Base-by-base conservation (phyloP, 2,888 invertebrate genomes). In the Yponomeuta sedellus region DNA sequence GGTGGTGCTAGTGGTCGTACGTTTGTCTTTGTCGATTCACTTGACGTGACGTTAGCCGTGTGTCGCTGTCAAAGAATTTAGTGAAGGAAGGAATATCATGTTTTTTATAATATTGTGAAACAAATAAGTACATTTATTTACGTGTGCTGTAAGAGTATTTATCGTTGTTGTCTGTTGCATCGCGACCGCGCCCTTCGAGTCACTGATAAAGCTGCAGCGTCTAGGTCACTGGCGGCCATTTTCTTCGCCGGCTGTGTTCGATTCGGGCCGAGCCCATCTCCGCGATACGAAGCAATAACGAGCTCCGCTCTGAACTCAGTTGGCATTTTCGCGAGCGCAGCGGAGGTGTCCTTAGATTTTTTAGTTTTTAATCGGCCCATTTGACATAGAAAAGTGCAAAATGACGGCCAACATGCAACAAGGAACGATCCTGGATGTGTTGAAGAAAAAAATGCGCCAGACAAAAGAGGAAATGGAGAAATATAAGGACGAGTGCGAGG, bases 381-480 rank as follows among this genome's bases (percentile, higher is more conserved):
- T 79, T 80, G 77, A 80, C 79, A 81, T 79, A 83, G 68, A 85
- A 82, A 87, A 88, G 88, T 89, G 85, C 77, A 78, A 89, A 93
- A 97, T 96, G 96, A 95, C 96, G 93, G 94, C 96, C 86, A 96
- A 95, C 91, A 95, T 96, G 92, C 95, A 96, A 89, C 97, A 97
- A 93, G 97, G 97, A 85, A 96, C 97, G 82, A 95, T 99, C 79
- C 93, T 99, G 89, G 98, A 98, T 92, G 97, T 98, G 83, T 94
- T 99, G 82, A 99, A 99, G 94, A 98, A 98, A 94, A 99, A 99
- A 95, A 99, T 99, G 99, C 95, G 98, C 78, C 97, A 98, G 92
- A 97, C 98, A 79, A 98, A 98, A 93, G 98, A 98, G 91, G 99
- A 99, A 93, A 97, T 98, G 95, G 99, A 99, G 91, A 96, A 97